Conservation (phyloP, 2,888 invertebrate species). For the Stenolophus ochropezus region DNA sequence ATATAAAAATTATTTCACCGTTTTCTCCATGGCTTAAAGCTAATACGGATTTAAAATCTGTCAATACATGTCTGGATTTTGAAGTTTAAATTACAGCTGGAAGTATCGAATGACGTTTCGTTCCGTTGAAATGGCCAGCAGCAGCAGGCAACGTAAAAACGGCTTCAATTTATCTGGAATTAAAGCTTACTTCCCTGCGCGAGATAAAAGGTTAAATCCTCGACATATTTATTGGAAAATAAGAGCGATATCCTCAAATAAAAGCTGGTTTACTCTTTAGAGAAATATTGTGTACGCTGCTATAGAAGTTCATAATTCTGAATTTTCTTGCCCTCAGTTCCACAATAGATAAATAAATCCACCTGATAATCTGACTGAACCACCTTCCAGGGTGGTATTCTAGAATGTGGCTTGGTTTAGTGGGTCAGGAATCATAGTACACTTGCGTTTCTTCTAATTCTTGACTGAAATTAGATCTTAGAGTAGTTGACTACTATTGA, state of each 20-base stretch:
- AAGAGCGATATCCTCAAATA: slow-evolving; percentile 40
- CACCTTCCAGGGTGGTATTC: too few species aligned
- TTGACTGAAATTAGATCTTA: too few species aligned
- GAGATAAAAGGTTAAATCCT: slow-evolving; percentile 47
- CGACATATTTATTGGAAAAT: slow-evolving; percentile 47
- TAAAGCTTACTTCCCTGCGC: slow-evolving; percentile 26
- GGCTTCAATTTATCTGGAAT: slow-evolving; percentile 39
- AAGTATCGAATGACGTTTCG: slow-evolving; percentile 29
- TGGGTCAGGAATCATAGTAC: too few species aligned
- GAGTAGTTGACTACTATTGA: too few species aligned
- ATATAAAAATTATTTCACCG: background rate
- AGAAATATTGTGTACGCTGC: slow-evolving; percentile 28
- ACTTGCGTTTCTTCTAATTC: too few species aligned
- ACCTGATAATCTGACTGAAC: too few species aligned
- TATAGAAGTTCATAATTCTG: background rate
- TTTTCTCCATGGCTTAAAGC: background rate
- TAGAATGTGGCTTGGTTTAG: too few species aligned
- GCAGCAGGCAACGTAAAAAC: slow-evolving; percentile 19
- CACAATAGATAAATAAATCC: background rate
- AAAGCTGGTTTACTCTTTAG: slow-evolving; percentile 34
- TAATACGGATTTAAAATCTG: background rate
- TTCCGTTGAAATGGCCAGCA: slow-evolving; percentile 33
- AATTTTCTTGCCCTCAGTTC: background rate
- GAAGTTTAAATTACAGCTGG: slow-evolving; percentile 15
- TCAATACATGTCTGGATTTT: background rate